A percentile compares a stretch with the other conserved stretches of the same genome.
These are phyloP conservation scores for Cheirogaleus medius DNA, from an alignment of 2,113 vertebrate species.

Conservation along the genomic window DNA sequence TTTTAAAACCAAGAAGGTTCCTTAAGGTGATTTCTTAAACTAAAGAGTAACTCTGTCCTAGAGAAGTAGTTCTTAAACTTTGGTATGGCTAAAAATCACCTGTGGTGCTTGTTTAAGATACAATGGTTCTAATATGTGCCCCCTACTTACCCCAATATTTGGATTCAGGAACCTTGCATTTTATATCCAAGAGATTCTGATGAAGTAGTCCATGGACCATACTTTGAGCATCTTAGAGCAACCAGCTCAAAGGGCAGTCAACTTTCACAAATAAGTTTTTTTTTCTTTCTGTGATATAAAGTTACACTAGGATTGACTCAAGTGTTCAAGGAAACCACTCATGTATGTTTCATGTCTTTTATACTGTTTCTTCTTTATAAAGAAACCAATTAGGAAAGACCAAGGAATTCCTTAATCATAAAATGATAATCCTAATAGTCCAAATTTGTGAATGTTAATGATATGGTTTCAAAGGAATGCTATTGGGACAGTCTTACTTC, in stretches of 20 bases:
- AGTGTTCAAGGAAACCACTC: constrained; percentile 1
- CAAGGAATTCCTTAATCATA: constrained; percentile 57
- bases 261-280: constrained; percentile 6
- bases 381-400: constrained; percentile 33
- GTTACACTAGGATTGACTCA: constrained; percentile 8
- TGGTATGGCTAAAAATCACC: constrained; percentile 24
- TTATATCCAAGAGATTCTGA: not conserved
- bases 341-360: not conserved
- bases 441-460: constrained; percentile 59
- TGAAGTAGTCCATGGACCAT: not conserved
- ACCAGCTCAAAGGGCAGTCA: not conserved
- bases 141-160: not conserved
- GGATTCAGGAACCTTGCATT: constrained; percentile 11
- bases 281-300: not conserved
- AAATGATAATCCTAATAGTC: constrained; percentile 55
- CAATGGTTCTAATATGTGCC: not conserved
- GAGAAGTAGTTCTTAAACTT: constrained; percentile 26
- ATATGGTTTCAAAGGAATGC: constrained; percentile 52
- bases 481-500: constrained; percentile 17
- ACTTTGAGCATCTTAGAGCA: not conserved
- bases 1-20: constrained; percentile 20
- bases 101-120: not conserved
- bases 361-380: constrained; percentile 40
- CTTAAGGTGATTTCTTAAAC: constrained; percentile 23
- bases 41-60: not conserved